Percentiles rank a stretch among this genome's conserved stretches.
Conservation (phyloP, 2,797 vertebrate species). For the Peromyscus eremicus region DNA sequence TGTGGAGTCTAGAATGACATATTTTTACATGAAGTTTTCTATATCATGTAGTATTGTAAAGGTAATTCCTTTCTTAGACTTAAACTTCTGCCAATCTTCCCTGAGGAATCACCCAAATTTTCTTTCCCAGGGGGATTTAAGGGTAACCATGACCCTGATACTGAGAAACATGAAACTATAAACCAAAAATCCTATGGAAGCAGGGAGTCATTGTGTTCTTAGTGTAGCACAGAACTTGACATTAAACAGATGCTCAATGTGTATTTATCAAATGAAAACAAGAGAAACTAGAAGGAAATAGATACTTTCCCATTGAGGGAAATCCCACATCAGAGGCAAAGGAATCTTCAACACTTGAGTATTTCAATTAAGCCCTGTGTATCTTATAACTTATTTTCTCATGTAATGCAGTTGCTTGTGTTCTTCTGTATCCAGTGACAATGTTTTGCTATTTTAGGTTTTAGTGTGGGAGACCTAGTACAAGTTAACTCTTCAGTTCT, state of each 20-base stretch:
- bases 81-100: not conserved
- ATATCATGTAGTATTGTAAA: not conserved
- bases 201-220: not conserved
- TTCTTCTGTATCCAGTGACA: not conserved
- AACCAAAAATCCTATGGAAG: not conserved
- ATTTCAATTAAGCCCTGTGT: not conserved
- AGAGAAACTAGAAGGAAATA: constrained; percentile 8
- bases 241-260: constrained; percentile 6
- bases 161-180: not conserved
- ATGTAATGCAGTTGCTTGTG: constrained; percentile 6
- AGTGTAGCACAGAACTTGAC: not conserved
- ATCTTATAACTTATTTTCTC: constrained; percentile 25
- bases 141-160: not conserved
- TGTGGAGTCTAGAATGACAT: not conserved
- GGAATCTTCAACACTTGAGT: constrained; percentile 31
- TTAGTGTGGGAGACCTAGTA: not conserved
- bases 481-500: not conserved
- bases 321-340: constrained; percentile 45
- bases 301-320: constrained; percentile 8
- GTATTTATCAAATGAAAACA: constrained; percentile 19
- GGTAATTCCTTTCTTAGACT: constrained; percentile 26
- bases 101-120: constrained; percentile 37
- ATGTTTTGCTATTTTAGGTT: not conserved
- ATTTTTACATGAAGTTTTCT: not conserved
- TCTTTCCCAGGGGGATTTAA: not conserved